Conservation (phyloP, 2,113 vertebrate species). For the Antechinus stuartii region DNA sequence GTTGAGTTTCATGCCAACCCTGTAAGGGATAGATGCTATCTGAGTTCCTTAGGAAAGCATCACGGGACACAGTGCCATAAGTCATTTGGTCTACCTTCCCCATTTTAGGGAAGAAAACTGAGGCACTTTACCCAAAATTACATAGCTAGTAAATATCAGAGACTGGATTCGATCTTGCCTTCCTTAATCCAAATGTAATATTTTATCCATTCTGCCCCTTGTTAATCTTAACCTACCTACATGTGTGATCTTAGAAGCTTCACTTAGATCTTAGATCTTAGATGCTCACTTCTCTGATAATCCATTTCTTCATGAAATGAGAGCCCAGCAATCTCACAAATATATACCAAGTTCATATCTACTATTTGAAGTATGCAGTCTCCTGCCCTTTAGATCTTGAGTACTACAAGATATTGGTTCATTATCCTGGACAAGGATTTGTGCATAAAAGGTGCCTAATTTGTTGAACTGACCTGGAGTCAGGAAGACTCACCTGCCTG, state of each 20-base stretch:
- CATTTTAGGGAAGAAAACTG: not conserved
- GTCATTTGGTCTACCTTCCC: not conserved
- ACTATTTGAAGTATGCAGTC: not conserved
- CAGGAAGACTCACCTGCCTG: not conserved
- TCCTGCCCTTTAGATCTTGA: not conserved
- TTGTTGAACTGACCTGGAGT: no score
- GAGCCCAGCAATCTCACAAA: no score
- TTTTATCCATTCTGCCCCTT: not conserved
- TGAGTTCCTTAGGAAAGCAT: not conserved
- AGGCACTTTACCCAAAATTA: not conserved
- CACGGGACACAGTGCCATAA: not conserved
- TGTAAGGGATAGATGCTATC: not conserved
- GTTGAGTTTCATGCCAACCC: not conserved
- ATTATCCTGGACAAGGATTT: not conserved
- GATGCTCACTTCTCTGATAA: not conserved
- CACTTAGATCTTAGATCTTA: not conserved
- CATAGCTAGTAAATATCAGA: not conserved
- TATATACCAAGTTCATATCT: rapidly evolving
- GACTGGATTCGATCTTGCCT: not conserved
- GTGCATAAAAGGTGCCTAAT: no score
- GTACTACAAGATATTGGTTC: not conserved
- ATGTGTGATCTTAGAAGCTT: not conserved
- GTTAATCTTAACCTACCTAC: not conserved
- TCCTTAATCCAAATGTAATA: not conserved
- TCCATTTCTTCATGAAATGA: not conserved